Conservation (phyloP, 2,797 vertebrate species). For the Sebastes trivittatus region DNA sequence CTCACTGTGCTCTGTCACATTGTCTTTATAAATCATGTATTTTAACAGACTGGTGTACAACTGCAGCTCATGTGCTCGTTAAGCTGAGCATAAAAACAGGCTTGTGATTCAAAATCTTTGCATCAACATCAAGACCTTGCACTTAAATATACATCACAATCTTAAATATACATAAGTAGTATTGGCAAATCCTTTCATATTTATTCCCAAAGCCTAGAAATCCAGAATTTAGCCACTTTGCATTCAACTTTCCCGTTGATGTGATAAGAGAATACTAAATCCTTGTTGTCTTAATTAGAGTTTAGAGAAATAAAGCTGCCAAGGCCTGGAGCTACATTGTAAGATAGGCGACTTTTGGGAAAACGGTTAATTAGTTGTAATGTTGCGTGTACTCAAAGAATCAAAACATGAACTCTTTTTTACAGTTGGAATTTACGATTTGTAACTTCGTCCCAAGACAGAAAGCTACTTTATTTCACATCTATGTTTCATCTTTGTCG, state of each 20-base stretch:
- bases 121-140: not conserved
- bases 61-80: not conserved
- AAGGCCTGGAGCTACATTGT: constrained; percentile 20
- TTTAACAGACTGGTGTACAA: not conserved
- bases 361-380: constrained; percentile 49
- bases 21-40: constrained; percentile 27
- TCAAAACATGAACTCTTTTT: constrained; percentile 1
- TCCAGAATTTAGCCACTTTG: constrained; percentile 1
- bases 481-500: not conserved
- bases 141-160: not conserved
- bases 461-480: not conserved
- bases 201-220: constrained; percentile 4
- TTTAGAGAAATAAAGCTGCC: constrained; percentile 25
- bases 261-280: constrained; percentile 32
- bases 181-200: constrained; percentile 4
- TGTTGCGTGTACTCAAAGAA: constrained; percentile 28
- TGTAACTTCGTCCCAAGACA: not conserved
- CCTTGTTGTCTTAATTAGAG: constrained; percentile 66
- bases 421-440: not conserved
- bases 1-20: not conserved
- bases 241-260: constrained; percentile 17
- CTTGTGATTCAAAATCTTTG: not conserved
- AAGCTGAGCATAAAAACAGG: not conserved
- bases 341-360: constrained; percentile 17
- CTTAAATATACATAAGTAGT: not conserved